phyloP scores from a whole-genome alignment of 2,797 vertebrate species.

The Betta splendens region DNA sequence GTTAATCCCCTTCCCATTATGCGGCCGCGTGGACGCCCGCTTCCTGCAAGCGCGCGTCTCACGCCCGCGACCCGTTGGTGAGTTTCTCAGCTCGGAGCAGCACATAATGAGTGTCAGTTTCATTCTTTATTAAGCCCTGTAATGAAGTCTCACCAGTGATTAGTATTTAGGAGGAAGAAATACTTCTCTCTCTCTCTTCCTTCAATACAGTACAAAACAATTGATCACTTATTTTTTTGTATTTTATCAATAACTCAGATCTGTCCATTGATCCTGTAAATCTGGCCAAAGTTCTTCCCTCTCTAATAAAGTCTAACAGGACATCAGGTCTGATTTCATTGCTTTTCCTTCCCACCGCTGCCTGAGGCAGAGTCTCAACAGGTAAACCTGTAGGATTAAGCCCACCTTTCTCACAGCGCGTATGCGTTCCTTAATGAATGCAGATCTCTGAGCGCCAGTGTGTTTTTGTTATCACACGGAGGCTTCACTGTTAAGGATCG shows the following conservation, averaged over 20 bases:
- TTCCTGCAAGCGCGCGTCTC: conserved; percentile 65
- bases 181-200: no score
- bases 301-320: no score
- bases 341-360: conserved; percentile 27
- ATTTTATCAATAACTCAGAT: no score
- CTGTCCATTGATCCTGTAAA: no score
- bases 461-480: conserved; percentile 1
- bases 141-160: conserved; percentile 61
- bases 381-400: conserved; percentile 59
- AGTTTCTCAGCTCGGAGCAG: conserved; percentile 64
- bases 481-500: no score
- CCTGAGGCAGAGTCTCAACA: conserved; percentile 47
- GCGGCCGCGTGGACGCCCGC: conserved; percentile 60
- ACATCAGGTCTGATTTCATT: conserved; percentile 20
- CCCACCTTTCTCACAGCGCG: conserved; percentile 19
- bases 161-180: conserved; percentile 57
- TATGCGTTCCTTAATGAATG: conserved; percentile 41
- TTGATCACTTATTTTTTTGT: no score
- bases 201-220: no score
- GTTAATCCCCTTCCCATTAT: conserved; percentile 75
- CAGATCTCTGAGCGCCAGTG: conserved; percentile 27
- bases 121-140: conserved; percentile 54
- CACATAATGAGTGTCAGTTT: conserved; percentile 55
- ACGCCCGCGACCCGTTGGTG: conserved; percentile 69
- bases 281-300: no score